phyloP scores from a whole-genome alignment of 2,797 vertebrate genomes.

The Trachops cirrhosus region DNA sequence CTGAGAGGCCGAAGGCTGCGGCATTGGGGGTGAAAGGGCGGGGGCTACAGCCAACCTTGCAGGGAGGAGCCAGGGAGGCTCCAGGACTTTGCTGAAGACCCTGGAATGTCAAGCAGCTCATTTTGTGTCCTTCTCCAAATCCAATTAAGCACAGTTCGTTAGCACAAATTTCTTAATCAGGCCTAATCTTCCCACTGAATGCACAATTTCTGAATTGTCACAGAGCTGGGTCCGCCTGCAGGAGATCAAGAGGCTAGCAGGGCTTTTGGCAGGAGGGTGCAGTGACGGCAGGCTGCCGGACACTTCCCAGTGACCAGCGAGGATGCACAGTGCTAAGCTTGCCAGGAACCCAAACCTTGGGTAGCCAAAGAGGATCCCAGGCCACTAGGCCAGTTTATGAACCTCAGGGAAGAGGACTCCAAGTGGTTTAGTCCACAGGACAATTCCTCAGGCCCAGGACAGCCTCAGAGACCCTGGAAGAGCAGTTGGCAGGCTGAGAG shows the following conservation, averaged over 20 bases:
- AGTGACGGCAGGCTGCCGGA: not conserved
- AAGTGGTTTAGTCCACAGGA: not conserved
- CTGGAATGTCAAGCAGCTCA: conserved; percentile 76
- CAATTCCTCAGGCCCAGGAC: not conserved
- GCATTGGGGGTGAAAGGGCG: not conserved
- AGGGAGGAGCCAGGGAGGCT: conserved; percentile 35
- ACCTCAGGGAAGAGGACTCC: not conserved
- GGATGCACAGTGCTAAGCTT: not conserved
- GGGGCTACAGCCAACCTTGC: not conserved
- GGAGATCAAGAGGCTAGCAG: not conserved
- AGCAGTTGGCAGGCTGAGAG: not conserved
- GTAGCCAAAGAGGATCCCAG: not conserved
- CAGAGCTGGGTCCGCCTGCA: conserved; percentile 53
- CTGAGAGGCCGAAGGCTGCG: conserved; percentile 73
- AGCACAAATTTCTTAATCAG: conserved; percentile 87
- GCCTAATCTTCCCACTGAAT: conserved; percentile 87
- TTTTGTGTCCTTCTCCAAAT: conserved; percentile 85
- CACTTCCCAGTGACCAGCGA: not conserved
- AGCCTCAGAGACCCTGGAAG: not conserved
- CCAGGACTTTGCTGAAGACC: conserved; percentile 59
- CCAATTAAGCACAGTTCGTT: conserved; percentile 87
- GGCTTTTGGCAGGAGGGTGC: not conserved
- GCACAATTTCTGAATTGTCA: conserved; percentile 85
- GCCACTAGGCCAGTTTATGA: not conserved
- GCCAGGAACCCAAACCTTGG: not conserved